Conservation (phyloP, 2,113 vertebrate genomes). For the Zapus hudsonius region DNA sequence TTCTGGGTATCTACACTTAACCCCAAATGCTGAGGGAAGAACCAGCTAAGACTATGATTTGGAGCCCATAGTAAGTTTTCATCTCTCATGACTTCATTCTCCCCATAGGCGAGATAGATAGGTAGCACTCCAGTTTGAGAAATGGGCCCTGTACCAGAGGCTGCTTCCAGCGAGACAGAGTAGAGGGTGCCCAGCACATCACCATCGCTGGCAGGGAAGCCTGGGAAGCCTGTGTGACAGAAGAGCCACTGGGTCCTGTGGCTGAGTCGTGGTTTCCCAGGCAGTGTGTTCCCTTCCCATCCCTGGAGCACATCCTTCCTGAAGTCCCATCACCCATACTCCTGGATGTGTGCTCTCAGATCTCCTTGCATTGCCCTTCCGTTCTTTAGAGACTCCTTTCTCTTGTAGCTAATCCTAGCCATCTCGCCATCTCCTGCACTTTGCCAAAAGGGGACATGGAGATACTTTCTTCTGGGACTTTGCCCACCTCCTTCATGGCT, state of each 20-base stretch:
- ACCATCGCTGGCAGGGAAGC: not conserved
- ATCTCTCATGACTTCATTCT: not conserved
- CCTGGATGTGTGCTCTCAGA: not conserved
- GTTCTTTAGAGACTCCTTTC: no score
- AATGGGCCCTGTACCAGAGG: not conserved
- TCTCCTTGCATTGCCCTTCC: not conserved
- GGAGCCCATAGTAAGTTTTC: not conserved
- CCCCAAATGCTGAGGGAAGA: not conserved
- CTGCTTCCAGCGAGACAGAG: not conserved
- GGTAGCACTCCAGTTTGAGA: not conserved
- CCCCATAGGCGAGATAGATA: not conserved
- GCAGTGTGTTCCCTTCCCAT: not conserved
- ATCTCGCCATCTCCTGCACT: not conserved
- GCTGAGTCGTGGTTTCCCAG: not conserved
- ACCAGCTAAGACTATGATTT: not conserved
- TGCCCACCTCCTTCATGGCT: not conserved
- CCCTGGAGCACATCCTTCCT: not conserved
- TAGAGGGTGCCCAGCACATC: not conserved
- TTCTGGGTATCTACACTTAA: not conserved
- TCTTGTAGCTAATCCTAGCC: not conserved
- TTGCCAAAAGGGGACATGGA: not conserved
- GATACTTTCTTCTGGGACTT: not conserved
- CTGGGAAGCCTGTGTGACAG: not conserved
- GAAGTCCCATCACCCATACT: not conserved
- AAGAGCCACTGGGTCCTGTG: not conserved